These are phyloP conservation scores for Tetranychus urticae DNA, from an alignment of 1,140 invertebrate species.

Conservation along the genomic window DNA sequence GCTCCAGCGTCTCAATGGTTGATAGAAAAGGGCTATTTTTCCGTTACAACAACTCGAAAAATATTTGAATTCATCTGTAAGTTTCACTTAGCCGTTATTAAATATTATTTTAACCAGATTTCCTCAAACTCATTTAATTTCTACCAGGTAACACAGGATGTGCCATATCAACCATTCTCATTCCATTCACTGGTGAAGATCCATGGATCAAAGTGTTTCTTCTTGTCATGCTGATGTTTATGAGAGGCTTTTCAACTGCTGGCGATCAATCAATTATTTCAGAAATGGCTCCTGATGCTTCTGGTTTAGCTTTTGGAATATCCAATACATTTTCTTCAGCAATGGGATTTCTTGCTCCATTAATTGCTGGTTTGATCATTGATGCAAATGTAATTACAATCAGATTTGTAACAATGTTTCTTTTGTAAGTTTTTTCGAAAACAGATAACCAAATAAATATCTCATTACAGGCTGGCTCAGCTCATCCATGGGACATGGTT, in stretches of 20 bases:
- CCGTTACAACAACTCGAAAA: conserved; percentile 12
- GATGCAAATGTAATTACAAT: not conserved
- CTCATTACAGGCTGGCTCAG: too few species aligned
- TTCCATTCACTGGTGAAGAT: conserved; percentile 10
- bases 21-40: not conserved
- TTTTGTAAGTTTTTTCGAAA: not conserved
- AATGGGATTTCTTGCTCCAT: conserved; percentile 1
- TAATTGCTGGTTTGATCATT: not conserved
- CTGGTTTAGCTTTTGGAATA: conserved; percentile 4
- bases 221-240: conserved; percentile 9
- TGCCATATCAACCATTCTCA: not conserved
- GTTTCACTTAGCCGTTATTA: not conserved
- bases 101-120: not conserved
- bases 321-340: not conserved
- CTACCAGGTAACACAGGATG: too few species aligned
- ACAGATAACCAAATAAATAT: too few species aligned
- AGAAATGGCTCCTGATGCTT: conserved; percentile 4
- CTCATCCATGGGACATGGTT: too few species aligned
- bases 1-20: not conserved
- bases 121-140: too few species aligned
- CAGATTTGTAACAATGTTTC: not conserved
- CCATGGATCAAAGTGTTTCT: conserved; percentile 3
- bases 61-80: conserved; percentile 12
- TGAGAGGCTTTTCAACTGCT: conserved; percentile 9
- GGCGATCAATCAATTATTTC: conserved; percentile 10